A percentile compares a stretch with the other conserved stretches of the same genome.
Conservation (phyloP, 2,797 vertebrate genomes). For the Yasuhikotakia modesta region DNA sequence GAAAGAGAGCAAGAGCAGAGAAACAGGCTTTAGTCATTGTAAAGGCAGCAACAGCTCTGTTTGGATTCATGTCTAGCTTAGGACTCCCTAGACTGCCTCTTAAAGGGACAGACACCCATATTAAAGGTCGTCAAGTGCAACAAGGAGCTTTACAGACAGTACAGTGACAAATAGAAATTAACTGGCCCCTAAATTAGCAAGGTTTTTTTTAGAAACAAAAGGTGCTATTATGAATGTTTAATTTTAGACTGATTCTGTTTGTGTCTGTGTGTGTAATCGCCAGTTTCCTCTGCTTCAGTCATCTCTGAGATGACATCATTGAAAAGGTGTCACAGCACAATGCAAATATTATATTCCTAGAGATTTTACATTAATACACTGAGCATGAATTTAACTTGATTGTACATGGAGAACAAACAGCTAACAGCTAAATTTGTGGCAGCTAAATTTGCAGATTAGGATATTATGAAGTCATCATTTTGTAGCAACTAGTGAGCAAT, state of each 20-base stretch:
- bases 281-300: conserved; percentile 26
- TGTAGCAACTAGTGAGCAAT: background rate
- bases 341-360: conserved; percentile 24
- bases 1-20: conserved; percentile 52
- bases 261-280: conserved; percentile 12
- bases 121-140: conserved; percentile 61
- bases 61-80: conserved; percentile 65
- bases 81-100: conserved; percentile 74
- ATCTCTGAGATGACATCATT: conserved; percentile 60
- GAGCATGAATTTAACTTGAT: background rate
- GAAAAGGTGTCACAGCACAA: conserved; percentile 47
- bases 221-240: background rate
- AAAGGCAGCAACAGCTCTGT: conserved; percentile 77
- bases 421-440: too few species aligned
- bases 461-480: conserved; percentile 4
- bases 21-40: conserved; percentile 77
- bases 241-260: conserved; percentile 14
- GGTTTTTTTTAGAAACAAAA: background rate
- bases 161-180: background rate
- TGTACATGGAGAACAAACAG: background rate
- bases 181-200: background rate
- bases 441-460: background rate
- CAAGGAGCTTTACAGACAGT: conserved; percentile 8
- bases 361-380: background rate
- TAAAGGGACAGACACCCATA: conserved; percentile 74